Base-by-base conservation (phyloP, 35 echinoderm and acorn worm genomes). In the Anneissia japonica region DNA sequence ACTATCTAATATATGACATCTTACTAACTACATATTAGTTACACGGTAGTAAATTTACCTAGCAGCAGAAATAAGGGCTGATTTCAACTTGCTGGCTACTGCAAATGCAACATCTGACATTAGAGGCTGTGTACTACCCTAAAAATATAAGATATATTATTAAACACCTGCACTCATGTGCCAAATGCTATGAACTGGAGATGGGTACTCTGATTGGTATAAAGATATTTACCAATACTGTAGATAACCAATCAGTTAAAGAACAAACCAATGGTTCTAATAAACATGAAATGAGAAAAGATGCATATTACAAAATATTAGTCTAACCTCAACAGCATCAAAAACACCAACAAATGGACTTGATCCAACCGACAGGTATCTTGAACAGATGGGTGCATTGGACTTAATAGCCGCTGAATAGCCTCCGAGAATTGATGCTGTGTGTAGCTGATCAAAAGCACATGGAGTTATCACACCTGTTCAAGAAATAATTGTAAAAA, bases 401-500 rank as follows among this genome's bases (percentile, higher is more conserved):
- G 88, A 34, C 83, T 91, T 99, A 29, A 99, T 45, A 14, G 90
- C 83, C 55, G 96, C 91, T 32, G 82, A 89, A 41, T 91, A 99
- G 3, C 96, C 96, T 17, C 92, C 87, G 26, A 93, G 76, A 72
- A 93, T 84, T 12, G 92, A 94, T 34, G 92, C 96, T 35, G 92
- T 88, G 51, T 93, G 88, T 16, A 99, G 89, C 87, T 99, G 96
- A 85, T 99, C 96, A 99, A 99, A 99, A 31, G 96, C 79, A 91
- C 92, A 99, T 46, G 92, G 93, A 30, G 96, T 91, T 40, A 91
- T 92, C 56, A 99, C 76, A 46, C 96, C 96, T 99, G 33, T 9
- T 35, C 21, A 35, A 76, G 35, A 64, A 38, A 46, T n/a, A n/a
- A n/a, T n/a, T n/a, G n/a, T n/a, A 76, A 28, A 76, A 76, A 30